Evolutionary conservation across 2,888 invertebrate species (phyloP).

Genomic region (Formica aserva): DNA sequence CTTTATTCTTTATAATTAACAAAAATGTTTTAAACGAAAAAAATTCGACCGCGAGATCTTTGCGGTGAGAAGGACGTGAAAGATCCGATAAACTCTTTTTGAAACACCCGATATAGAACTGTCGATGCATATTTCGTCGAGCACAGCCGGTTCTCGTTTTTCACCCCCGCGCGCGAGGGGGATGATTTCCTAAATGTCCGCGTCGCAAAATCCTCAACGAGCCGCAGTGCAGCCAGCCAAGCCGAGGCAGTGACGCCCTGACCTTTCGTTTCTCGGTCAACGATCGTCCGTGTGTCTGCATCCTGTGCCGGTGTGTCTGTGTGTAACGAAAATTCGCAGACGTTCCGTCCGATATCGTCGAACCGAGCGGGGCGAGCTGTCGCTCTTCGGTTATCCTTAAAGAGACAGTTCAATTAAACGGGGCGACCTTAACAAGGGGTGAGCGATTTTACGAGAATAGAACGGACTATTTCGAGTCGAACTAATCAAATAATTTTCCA

Average conservation of each 20-base stretch:
- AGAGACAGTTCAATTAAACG: conserved; percentile 32
- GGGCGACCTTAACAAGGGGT: neutral
- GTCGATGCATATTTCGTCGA: conserved; percentile 43
- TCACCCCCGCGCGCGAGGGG: conserved; percentile 9
- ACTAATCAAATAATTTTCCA: neutral
- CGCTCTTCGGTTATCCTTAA: conserved; percentile 38
- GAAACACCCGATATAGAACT: conserved; percentile 12
- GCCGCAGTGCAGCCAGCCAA: conserved; percentile 54
- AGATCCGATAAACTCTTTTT: neutral
- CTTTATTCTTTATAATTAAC: neutral
- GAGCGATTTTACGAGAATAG: conserved; percentile 14
- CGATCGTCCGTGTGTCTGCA: conserved; percentile 50
- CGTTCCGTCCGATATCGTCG: conserved; percentile 37
- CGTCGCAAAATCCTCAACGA: conserved; percentile 45
- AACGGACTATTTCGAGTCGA: neutral
- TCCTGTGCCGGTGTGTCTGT: neutral
- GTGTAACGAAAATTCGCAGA: conserved; percentile 47
- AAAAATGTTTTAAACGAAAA: neutral
- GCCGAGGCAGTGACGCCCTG: conserved; percentile 54
- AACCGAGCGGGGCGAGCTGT: conserved; percentile 18
- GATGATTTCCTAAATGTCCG: conserved; percentile 55
- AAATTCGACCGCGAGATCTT: neutral
- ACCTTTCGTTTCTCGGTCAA: conserved; percentile 57
- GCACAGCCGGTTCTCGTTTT: conserved; percentile 18
- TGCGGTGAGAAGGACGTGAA: neutral